phyloP scores from a whole-genome alignment of 1,140 invertebrate genomes.

The Nymphalis io region DNA sequence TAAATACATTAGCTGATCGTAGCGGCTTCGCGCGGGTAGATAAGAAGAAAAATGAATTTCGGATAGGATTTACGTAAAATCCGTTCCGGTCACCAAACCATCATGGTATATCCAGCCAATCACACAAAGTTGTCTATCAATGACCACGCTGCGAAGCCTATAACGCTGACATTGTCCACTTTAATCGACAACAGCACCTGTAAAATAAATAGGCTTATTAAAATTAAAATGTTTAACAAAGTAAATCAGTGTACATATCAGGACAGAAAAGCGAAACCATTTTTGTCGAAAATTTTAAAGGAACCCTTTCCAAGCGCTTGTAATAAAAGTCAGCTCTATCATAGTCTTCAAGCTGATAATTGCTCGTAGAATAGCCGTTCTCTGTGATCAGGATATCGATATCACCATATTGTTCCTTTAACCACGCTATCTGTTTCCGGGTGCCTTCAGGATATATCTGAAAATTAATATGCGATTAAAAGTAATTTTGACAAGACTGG shows the following conservation, averaged over 20 bases:
- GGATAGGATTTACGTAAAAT: too few species aligned
- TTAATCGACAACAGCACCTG: slow-evolving; percentile 43
- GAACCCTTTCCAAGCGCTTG: slow-evolving; percentile 52
- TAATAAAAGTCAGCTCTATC: slow-evolving; percentile 68
- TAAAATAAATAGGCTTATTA: slow-evolving; percentile 6
- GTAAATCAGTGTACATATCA: too few species aligned
- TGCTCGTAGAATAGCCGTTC: slow-evolving; percentile 83
- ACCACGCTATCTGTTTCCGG: slow-evolving; percentile 76
- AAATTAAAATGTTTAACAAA: background rate
- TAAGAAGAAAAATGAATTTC: too few species aligned
- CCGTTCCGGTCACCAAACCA: too few species aligned
- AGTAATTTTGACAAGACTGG: too few species aligned
- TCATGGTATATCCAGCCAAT: slow-evolving; percentile 49
- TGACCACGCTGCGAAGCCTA: slow-evolving; percentile 38
- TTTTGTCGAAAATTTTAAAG: too few species aligned
- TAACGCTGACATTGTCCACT: slow-evolving; percentile 42
- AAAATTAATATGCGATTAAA: too few species aligned
- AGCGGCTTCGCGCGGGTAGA: too few species aligned
- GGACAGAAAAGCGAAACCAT: too few species aligned
- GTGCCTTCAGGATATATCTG: slow-evolving; percentile 65
- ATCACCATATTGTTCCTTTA: slow-evolving; percentile 83
- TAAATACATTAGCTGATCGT: too few species aligned
- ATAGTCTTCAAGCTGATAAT: slow-evolving; percentile 77
- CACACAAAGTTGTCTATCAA: slow-evolving; percentile 49
- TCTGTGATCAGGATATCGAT: slow-evolving; percentile 84